phyloP scores from a whole-genome alignment of 2,888 invertebrate genomes.

The Cordylochernes scorpioides region DNA sequence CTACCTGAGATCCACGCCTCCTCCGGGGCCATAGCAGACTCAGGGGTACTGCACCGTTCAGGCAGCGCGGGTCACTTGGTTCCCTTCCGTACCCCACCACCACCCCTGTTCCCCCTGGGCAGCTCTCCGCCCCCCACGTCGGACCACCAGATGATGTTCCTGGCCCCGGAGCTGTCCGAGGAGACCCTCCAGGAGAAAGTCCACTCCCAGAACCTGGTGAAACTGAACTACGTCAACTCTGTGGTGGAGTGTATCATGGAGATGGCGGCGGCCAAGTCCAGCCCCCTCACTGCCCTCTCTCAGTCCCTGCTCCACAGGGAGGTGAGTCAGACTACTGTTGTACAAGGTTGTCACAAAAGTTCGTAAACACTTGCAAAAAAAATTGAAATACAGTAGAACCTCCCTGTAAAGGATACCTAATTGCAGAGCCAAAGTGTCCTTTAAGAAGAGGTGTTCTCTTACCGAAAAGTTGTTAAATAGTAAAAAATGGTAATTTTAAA shows the following conservation, averaged over 20 bases:
- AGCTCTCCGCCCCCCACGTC: constrained; percentile 2
- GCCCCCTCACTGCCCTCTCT: neutral
- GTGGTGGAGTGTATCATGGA: constrained; percentile 47
- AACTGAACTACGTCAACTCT: constrained; percentile 83
- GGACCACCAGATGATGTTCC: neutral
- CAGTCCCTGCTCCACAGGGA: constrained; percentile 8
- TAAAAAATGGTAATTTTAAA: too few species aligned
- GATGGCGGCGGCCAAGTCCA: constrained; percentile 1
- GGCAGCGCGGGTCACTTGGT: too few species aligned
- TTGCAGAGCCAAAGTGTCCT: too few species aligned
- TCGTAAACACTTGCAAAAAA: too few species aligned
- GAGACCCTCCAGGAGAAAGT: constrained; percentile 31
- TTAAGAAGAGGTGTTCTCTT: too few species aligned
- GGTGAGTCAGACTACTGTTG: constrained; percentile 4
- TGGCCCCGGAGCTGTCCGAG: constrained; percentile 1
- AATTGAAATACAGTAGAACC: too few species aligned
- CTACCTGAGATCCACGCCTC: too few species aligned
- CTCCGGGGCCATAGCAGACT: too few species aligned
- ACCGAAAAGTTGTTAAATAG: too few species aligned
- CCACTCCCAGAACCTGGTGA: constrained; percentile 85
- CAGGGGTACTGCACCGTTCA: too few species aligned
- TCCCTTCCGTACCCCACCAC: constrained; percentile 1
- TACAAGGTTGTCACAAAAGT: too few species aligned
- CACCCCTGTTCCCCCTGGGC: constrained; percentile 4
- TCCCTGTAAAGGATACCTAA: too few species aligned